These are phyloP conservation scores for Schizopygopsis malacanthus DNA, from an alignment of 2,797 vertebrate species.

Conservation along the genomic window DNA sequence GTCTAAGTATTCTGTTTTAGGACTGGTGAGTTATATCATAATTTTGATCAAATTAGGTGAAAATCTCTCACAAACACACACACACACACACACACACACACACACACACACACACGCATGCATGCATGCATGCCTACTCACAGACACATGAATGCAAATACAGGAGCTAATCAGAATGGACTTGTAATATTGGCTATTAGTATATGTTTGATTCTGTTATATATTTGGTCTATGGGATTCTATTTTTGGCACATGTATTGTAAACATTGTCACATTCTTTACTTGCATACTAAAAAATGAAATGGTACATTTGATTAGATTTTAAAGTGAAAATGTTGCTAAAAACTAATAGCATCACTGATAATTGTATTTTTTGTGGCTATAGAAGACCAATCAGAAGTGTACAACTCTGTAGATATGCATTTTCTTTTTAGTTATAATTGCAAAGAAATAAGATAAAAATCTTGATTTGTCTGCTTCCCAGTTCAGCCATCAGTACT, in stretches of 20 bases:
- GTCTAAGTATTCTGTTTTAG: background rate
- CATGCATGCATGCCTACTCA: too few relatives aligned
- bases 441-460: background rate
- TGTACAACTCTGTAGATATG: background rate
- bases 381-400: background rate
- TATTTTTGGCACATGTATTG: too few relatives aligned
- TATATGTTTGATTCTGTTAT: too few relatives aligned
- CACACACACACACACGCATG: too few relatives aligned
- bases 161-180: too few relatives aligned
- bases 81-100: too few relatives aligned
- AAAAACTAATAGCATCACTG: background rate
- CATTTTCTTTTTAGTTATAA: background rate
- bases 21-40: background rate
- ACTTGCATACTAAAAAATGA: background rate
- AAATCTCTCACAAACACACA: background rate
- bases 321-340: background rate
- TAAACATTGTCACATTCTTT: too few relatives aligned
- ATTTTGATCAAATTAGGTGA: background rate
- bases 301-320: background rate
- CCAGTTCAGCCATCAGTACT: slow-evolving; percentile 6
- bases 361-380: background rate
- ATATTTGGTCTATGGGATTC: too few relatives aligned
- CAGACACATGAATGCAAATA: too few relatives aligned
- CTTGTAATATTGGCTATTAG: too few relatives aligned
- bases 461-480: background rate